A percentile compares a stretch with the other conserved stretches of the same genome.
These are phyloP conservation scores for Trichacis sp. DNA, from an alignment of 2,888 invertebrate genomes.

Conservation along the genomic window DNA sequence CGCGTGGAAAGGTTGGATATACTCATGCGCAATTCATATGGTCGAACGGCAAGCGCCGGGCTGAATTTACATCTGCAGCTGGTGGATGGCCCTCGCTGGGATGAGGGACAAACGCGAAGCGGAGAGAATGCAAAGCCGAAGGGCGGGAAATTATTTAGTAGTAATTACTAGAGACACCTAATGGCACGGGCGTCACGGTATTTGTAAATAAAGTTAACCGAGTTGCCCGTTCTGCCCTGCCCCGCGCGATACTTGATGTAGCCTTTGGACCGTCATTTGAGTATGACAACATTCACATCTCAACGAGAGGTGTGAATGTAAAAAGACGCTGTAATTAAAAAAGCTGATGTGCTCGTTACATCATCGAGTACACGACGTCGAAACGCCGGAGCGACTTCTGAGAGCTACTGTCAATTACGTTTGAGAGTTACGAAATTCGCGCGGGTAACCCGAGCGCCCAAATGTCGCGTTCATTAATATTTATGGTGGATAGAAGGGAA, in stretches of 20 bases:
- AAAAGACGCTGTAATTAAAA: constrained; percentile 4
- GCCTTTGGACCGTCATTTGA: no score
- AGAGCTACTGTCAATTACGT: neutral
- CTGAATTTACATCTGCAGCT: constrained; percentile 59
- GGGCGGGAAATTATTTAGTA: constrained; percentile 62
- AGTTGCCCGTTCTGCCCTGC: no score
- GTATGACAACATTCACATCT: no score
- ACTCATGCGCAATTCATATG: constrained; percentile 65
- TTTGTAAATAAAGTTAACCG: constrained; percentile 41
- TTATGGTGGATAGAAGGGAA: no score
- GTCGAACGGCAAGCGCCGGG: constrained; percentile 50
- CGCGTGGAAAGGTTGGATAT: constrained; percentile 59
- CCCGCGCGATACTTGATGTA: constrained; percentile 26
- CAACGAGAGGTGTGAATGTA: neutral
- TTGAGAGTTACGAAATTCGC: neutral
- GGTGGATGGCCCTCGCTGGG: constrained; percentile 49
- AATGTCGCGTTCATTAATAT: no score
- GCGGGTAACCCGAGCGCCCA: no score
- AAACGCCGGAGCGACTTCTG: neutral
- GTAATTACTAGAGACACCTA: constrained; percentile 60
- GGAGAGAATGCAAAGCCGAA: constrained; percentile 29
- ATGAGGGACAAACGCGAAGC: constrained; percentile 39
- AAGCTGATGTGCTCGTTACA: neutral
- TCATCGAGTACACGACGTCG: neutral
- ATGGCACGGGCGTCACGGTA: constrained; percentile 48